Conservation (phyloP, 2,797 vertebrate species). For the Onychomys leucogaster region DNA sequence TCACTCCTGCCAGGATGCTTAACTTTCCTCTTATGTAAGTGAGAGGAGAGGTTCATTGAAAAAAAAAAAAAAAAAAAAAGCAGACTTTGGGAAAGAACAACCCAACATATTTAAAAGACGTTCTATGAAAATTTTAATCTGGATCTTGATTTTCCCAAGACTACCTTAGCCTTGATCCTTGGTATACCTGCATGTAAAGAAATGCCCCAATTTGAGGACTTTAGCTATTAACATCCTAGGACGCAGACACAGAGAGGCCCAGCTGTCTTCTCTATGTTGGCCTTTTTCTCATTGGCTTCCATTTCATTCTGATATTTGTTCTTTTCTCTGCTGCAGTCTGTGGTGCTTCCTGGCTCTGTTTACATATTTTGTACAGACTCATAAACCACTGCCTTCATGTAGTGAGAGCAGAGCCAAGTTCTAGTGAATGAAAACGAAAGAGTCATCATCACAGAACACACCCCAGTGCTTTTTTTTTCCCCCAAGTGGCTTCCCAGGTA, state of each 20-base stretch:
- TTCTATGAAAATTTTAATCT: slow-evolving; percentile 5
- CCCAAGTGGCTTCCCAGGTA: slow-evolving; percentile 58
- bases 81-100: neutral
- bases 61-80: neutral
- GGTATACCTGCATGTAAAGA: neutral
- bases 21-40: neutral
- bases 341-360: neutral
- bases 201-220: neutral
- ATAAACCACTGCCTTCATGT: neutral
- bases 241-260: neutral
- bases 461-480: slow-evolving; percentile 8
- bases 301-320: neutral
- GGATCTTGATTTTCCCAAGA: slow-evolving; percentile 16
- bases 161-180: neutral
- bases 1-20: neutral
- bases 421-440: slow-evolving; percentile 53
- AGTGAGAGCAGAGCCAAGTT: neutral
- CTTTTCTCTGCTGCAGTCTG: neutral
- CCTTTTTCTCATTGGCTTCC: neutral
- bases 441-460: slow-evolving; percentile 15
- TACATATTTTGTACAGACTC: neutral
- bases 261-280: neutral
- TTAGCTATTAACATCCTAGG: neutral
- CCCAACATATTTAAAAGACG: neutral
- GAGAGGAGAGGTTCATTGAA: neutral